These are phyloP conservation scores for Zoanthus gigantus DNA, from an alignment of 92 coral and sea anemone species.

Conservation along the genomic window DNA sequence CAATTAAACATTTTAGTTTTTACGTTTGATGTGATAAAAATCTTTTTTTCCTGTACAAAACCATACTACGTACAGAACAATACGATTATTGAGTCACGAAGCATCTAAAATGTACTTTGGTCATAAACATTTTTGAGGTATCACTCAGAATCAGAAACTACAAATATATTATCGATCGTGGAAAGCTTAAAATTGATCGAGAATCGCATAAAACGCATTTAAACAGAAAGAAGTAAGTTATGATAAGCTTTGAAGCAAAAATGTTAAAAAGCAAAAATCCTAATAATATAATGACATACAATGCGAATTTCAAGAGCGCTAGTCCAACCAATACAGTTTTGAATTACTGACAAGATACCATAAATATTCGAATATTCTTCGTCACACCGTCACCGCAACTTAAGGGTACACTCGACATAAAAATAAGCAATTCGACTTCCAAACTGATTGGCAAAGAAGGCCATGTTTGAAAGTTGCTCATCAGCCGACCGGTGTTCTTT, in stretches of 20 bases:
- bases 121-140: neutral
- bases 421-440: neutral
- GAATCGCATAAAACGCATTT: neutral
- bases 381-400: neutral
- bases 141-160: neutral
- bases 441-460: neutral
- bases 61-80: too few species aligned
- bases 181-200: neutral
- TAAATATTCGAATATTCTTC: neutral
- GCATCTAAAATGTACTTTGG: constrained; percentile 9
- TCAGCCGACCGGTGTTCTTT: constrained; percentile 18
- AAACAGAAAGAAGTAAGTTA: neutral
- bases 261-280: neutral
- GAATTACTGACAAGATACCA: neutral
- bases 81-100: neutral
- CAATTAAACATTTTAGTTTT: constrained; percentile 3
- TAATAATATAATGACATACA: neutral
- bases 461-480: neutral
- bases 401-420: neutral
- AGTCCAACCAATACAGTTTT: neutral
- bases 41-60: neutral
- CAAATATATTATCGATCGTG: neutral
- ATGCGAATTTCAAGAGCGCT: constrained; percentile 16
- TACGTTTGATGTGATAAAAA: constrained; percentile 12
- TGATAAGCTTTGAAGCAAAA: neutral